Evolutionary conservation across 1,140 invertebrate species (phyloP).

Genomic region (Atopsyche davidsoni): DNA sequence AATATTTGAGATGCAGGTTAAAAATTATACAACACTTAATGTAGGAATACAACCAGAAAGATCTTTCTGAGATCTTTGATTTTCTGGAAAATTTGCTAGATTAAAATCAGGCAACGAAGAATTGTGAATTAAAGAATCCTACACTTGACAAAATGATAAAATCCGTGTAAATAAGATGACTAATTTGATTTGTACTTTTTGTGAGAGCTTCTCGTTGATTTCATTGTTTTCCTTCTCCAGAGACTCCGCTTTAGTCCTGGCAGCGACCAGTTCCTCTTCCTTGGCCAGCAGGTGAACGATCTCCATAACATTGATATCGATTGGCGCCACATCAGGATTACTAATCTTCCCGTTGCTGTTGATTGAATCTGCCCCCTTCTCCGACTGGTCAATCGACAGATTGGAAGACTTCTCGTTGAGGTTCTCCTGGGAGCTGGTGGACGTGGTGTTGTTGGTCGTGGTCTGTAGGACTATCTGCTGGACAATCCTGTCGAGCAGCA

Average conservation of each 20-base stretch:
- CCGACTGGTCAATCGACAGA: slow-evolving; percentile 27
- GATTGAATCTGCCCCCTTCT: slow-evolving; percentile 25
- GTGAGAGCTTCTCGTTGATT: slow-evolving; percentile 74
- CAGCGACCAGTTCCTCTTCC: slow-evolving; percentile 87
- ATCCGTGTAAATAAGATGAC: no score
- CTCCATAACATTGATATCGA: slow-evolving; percentile 88
- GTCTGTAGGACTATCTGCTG: slow-evolving; percentile 93
- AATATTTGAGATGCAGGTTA: no score
- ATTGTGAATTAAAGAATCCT: no score
- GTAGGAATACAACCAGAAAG: no score
- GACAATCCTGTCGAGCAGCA: slow-evolving; percentile 89
- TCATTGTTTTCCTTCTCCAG: slow-evolving; percentile 86
- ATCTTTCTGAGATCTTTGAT: no score
- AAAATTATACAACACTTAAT: no score
- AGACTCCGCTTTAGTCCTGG: slow-evolving; percentile 79
- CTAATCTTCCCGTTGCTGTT: slow-evolving; percentile 41
- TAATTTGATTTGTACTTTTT: no score
- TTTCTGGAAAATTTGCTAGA: no score
- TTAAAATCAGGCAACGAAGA: no score
- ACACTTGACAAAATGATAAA: no score
- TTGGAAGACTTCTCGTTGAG: slow-evolving; percentile 27
- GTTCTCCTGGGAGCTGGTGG: slow-evolving; percentile 32
- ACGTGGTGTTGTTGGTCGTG: slow-evolving; percentile 41
- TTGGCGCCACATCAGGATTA: slow-evolving; percentile 76
- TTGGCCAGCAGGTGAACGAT: slow-evolving; percentile 86